Evolutionary conservation across 30 jellyfish, hydroid and myxozoan species (phyloP).

Genomic region (Chironex yamaguchii): DNA sequence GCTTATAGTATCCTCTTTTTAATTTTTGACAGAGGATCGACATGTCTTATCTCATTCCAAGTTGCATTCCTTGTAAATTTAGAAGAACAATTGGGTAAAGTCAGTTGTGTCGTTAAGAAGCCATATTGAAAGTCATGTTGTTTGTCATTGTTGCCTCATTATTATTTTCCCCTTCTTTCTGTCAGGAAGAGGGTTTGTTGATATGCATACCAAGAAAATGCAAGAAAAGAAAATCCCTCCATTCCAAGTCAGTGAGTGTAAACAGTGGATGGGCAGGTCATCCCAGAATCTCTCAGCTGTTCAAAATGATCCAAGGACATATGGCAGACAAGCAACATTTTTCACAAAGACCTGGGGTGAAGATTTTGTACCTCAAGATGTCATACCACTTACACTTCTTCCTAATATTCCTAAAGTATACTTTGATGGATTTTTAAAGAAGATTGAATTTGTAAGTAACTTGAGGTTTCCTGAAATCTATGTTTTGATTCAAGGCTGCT

Average conservation of each 20-base stretch:
- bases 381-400: constrained; percentile 91
- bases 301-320: constrained; percentile 90
- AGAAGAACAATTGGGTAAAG: background rate
- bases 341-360: constrained; percentile 98
- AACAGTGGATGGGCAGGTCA: constrained; percentile 87
- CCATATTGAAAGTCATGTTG: background rate
- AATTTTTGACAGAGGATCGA: no score
- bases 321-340: constrained; percentile 82
- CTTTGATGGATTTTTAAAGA: constrained; percentile 80
- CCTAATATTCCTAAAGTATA: constrained; percentile 84
- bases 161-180: background rate
- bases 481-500: no score
- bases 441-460: constrained; percentile 96
- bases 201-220: background rate
- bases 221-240: constrained; percentile 25
- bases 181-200: constrained; percentile 48
- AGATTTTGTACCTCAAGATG: constrained; percentile 82
- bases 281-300: constrained; percentile 96
- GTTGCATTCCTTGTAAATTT: no score
- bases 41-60: no score
- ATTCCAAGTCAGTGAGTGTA: constrained; percentile 68
- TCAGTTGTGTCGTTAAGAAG: background rate
- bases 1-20: no score
- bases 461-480: no score
- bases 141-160: no score